These are phyloP conservation scores for Rhopalosiphum maidis DNA, from an alignment of 1,140 invertebrate genomes.

Conservation along the genomic window DNA sequence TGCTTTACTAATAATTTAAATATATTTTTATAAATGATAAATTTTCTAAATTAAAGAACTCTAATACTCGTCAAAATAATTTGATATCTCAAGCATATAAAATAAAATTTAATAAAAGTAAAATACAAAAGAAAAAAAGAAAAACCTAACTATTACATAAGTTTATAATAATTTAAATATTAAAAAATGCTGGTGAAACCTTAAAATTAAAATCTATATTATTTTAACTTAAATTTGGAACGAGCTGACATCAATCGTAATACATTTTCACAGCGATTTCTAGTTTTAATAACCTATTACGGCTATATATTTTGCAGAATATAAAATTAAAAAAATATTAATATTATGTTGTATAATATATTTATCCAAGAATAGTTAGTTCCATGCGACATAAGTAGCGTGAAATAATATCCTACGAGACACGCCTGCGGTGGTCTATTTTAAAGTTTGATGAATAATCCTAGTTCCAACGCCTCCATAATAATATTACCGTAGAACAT, in stretches of 20 bases:
- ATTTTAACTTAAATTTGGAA: background rate
- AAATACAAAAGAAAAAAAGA: background rate
- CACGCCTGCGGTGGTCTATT: conserved; percentile 23
- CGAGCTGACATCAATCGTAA: background rate
- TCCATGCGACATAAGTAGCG: conserved; percentile 26
- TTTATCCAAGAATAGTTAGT: conserved; percentile 17
- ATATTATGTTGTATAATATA: background rate
- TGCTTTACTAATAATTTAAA: background rate
- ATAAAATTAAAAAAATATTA: background rate
- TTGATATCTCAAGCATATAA: background rate
- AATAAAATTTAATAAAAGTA: background rate
- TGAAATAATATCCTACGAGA: conserved; percentile 43
- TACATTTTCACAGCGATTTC: background rate
- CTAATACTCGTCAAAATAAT: background rate
- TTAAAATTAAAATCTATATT: background rate
- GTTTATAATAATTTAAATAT: background rate
- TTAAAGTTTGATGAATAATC: conserved; percentile 55
- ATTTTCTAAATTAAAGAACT: background rate
- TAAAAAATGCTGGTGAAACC: no score
- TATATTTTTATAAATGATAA: background rate
- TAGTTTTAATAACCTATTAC: background rate
- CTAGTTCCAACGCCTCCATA: conserved; percentile 1
- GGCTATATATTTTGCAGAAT: background rate
- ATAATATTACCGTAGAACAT: conserved; percentile 40
- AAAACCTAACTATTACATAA: background rate